A percentile compares a stretch with the other conserved stretches of the same genome.
Conservation (phyloP, 2,113 vertebrate species). For the Dromas ardeola region DNA sequence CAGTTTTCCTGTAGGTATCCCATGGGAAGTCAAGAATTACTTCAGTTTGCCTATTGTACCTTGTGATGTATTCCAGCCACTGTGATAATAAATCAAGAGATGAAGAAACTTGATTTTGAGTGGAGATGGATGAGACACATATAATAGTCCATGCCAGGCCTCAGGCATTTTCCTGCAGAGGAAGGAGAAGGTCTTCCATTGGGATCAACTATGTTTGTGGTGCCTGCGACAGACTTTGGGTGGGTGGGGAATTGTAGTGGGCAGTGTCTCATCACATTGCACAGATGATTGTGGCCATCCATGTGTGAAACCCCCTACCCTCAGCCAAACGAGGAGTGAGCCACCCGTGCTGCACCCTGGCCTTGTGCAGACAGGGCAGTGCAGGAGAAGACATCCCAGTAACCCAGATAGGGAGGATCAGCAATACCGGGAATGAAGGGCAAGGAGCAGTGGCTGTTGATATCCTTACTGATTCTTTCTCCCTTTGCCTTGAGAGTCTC, state of each 20-base stretch:
- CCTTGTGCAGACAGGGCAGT: neutral
- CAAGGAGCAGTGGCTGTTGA: neutral
- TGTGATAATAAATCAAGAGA: neutral
- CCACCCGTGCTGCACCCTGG: neutral
- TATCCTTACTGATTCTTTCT: neutral
- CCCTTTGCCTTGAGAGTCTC: neutral
- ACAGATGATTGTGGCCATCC: rapidly evolving
- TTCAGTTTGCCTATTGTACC: neutral
- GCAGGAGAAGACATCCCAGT: neutral
- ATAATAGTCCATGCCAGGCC: neutral
- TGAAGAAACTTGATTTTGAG: neutral
- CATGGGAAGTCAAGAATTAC: neutral
- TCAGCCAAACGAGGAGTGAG: neutral
- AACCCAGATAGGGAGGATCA: rapidly evolving
- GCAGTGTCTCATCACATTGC: rapidly evolving
- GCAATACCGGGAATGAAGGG: neutral
- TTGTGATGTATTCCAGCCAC: neutral
- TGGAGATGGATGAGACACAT: neutral
- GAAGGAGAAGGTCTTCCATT: neutral
- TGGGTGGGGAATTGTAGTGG: neutral
- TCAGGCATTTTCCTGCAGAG: neutral
- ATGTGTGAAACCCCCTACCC: neutral
- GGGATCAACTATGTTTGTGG: neutral
- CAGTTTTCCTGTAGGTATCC: neutral
- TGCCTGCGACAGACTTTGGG: neutral